Evolutionary conservation across 53 echinoderm and acorn worm species (phyloP), one percentile per base, ranked within the genome.

Genomic region (Actinopyga echinites): DNA sequence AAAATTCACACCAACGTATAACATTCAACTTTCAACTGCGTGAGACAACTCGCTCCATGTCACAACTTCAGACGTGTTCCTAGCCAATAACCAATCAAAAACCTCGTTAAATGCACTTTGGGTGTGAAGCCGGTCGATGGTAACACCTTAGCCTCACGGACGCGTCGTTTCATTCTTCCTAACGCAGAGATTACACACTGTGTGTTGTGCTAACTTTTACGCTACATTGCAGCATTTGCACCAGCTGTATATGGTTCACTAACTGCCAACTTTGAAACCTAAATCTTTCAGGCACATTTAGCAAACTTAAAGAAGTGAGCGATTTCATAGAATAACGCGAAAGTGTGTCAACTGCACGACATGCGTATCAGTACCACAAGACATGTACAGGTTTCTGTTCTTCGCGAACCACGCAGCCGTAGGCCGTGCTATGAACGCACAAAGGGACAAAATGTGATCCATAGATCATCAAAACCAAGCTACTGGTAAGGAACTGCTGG

Each of bases 121-220:
- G 71, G 71, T 71, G 71, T 71, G 71, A 71, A 71, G 40, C 71
- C 71, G 71, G 45, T 71, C 71, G 71, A 71, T 71, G 24, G 42
- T 71, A 15, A 12, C 71, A 71, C 71, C 71, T 71, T 71, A 71
- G 44, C 25, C 22, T 44, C 26, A 6, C 40, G 24, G 26, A 44
- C 71, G 71, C 71, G 71, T 42, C 71, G 71, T 71, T 44, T 71
- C 34, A 8, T 71, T 71, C 71, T 42, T 40, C 13, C 42, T 40
- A 68, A 44, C 71, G 42, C 71, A 71, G 19, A 71, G 71, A 42
- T 71, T 40, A 42, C 26, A 42, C 40, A 37, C 71, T 71, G 42
- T 71, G 40, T 71, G 71, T 71, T 71, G 71, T 71, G 71, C 71
- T 71, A 71, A 71, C 71, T 71, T 71, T 71, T 71, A 71, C 71